A percentile compares a stretch with the other conserved stretches of the same genome.
Conservation (phyloP, 2,888 invertebrate species). For the Acanthosepion lycidas region DNA sequence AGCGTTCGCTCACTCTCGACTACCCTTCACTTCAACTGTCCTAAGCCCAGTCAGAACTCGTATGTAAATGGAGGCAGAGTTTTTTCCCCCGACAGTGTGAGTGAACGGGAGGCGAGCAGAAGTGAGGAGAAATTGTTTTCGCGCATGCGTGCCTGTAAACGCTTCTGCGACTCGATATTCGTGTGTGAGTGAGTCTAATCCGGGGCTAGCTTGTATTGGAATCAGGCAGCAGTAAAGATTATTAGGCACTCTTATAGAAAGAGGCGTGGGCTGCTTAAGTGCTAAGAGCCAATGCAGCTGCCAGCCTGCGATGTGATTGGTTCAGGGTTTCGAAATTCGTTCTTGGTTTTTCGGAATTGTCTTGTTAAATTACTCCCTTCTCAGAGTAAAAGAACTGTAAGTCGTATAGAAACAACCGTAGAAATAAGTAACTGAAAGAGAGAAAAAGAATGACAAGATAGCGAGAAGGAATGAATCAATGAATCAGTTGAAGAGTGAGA, state of each 20-base stretch:
- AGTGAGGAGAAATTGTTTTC: not conserved
- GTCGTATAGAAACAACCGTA: no score
- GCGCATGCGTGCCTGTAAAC: not conserved
- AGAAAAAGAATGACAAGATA: no score
- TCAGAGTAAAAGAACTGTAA: no score
- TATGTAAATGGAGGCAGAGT: not conserved
- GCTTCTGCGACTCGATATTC: not conserved
- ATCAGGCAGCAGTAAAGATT: not conserved
- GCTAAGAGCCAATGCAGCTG: not conserved
- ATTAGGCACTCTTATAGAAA: not conserved
- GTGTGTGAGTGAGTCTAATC: not conserved
- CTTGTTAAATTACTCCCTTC: no score
- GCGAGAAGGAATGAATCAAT: no score
- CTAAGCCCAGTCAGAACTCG: not conserved
- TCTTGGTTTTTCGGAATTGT: no score
- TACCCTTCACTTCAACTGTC: not conserved
- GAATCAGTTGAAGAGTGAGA: no score
- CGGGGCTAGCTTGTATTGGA: not conserved
- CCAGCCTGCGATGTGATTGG: not conserved
- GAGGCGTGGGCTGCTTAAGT: slow-evolving; percentile 33
- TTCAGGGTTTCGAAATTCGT: not conserved
- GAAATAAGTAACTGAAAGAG: no score
- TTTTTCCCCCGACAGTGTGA: not conserved
- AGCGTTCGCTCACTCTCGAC: not conserved
- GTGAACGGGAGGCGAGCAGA: not conserved